Percentiles rank a stretch among this genome's conserved stretches.
phyloP scores from a whole-genome alignment of 2,113 vertebrate genomes.

The Megatriorchis doriae region DNA sequence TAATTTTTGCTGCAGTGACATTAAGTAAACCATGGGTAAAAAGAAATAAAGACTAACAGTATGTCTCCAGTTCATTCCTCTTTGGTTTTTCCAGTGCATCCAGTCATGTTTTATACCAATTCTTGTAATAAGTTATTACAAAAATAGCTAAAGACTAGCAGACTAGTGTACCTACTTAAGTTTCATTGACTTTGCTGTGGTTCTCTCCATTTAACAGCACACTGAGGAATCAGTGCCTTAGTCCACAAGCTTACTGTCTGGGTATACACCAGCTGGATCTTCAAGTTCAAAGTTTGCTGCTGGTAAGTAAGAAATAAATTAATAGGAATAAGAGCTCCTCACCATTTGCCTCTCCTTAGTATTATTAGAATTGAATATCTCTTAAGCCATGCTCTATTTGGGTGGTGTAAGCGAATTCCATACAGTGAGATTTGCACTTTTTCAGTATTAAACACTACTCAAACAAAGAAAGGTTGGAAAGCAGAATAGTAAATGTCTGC shows the following conservation, averaged over 20 bases:
- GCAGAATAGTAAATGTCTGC: neutral
- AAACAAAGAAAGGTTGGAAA: neutral
- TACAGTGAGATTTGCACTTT: neutral
- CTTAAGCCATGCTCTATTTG: neutral
- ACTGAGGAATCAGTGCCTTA: neutral
- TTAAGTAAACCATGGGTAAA: neutral
- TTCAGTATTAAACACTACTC: neutral
- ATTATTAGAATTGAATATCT: neutral
- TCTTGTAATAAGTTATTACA: neutral
- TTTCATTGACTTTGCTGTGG: neutral
- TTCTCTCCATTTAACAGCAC: neutral
- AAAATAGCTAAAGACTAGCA: neutral
- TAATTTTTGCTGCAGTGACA: neutral
- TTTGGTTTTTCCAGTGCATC: neutral
- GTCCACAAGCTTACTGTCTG: neutral
- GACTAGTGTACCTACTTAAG: neutral
- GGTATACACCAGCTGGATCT: neutral
- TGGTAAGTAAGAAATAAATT: neutral
- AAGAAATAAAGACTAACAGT: neutral
- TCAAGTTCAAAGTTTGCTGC: neutral
- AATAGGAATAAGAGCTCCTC: neutral
- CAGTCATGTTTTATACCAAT: neutral
- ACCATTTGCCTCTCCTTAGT: neutral
- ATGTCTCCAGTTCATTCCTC: neutral
- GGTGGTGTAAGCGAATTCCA: neutral